Percentiles rank a stretch among this genome's conserved stretches.
These are phyloP conservation scores for Drosophila antonietae DNA, from an alignment of 2,888 invertebrate genomes.

Conservation along the genomic window DNA sequence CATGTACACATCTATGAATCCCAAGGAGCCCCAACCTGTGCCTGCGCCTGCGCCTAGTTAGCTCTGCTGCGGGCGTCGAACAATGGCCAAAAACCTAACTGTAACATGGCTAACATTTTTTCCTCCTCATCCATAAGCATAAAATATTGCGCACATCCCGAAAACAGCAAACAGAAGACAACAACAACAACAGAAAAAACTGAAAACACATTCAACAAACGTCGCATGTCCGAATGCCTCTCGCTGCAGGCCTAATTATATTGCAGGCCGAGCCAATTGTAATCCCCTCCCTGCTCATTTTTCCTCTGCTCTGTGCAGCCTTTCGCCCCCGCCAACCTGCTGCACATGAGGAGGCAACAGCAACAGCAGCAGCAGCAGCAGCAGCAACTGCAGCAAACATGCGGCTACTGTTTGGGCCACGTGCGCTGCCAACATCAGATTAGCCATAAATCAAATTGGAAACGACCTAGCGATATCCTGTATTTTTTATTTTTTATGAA, in stretches of 20 bases:
- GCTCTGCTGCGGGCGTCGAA: conserved; percentile 67
- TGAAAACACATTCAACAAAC: conserved; percentile 51
- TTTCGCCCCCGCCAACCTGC: conserved; percentile 39
- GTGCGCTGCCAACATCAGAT: conserved; percentile 58
- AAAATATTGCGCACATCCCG: conserved; percentile 76
- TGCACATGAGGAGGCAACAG: conserved; percentile 19
- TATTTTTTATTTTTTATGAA: background rate
- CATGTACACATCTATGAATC: conserved; percentile 45
- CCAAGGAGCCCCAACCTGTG: conserved; percentile 56
- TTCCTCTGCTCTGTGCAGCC: background rate
- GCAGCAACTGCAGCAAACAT: conserved; percentile 47
- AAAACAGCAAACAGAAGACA: conserved; percentile 4
- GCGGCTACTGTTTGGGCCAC: conserved; percentile 59
- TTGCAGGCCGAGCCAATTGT: conserved; percentile 60
- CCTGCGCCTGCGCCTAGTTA: conserved; percentile 39
- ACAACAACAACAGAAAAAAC: background rate
- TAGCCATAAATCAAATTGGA: background rate
- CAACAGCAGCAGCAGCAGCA: conserved; percentile 39
- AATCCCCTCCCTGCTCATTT: conserved; percentile 5
- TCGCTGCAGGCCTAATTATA: conserved; percentile 77
- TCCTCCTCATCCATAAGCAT: conserved; percentile 67
- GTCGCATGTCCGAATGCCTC: conserved; percentile 56
- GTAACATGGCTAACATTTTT: conserved; percentile 60
- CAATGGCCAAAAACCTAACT: conserved; percentile 74
- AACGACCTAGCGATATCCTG: conserved; percentile 29